phyloP scores from a whole-genome alignment of 2,888 invertebrate genomes.

The Sminthurinus aureus region DNA sequence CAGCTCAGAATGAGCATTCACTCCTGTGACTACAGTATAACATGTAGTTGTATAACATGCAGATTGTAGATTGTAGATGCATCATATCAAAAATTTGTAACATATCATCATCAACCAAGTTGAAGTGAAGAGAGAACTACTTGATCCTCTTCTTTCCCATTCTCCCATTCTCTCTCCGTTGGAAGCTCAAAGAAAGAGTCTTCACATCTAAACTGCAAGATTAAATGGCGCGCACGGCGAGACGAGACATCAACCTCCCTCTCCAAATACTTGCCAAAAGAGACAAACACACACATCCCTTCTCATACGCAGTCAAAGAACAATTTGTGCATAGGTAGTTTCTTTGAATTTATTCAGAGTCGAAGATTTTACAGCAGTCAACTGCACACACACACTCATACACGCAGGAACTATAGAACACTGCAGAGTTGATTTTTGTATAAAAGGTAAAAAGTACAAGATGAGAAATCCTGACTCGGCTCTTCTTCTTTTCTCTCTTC shows the following conservation, averaged over 20 bases:
- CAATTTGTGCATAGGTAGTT: not conserved
- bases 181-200: not conserved
- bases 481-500: not conserved
- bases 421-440: not conserved
- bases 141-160: not conserved
- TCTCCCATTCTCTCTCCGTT: not conserved
- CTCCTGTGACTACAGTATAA: not conserved
- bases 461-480: not conserved
- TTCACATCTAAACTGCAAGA: conserved; percentile 17
- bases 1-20: not conserved
- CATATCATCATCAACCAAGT: not conserved
- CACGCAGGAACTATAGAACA: not conserved
- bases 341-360: not conserved
- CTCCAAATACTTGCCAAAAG: conserved; percentile 26
- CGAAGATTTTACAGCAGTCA: too few relatives aligned
- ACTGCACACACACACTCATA: not conserved
- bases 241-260: conserved; percentile 34
- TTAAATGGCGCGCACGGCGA: conserved; percentile 38
- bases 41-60: not conserved
- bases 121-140: not conserved
- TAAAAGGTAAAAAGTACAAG: not conserved
- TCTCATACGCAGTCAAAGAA: too few relatives aligned
- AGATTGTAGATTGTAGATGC: not conserved
- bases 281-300: not conserved
- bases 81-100: not conserved